phyloP scores from a whole-genome alignment of 2,797 vertebrate species.

The Nyctibius grandis region DNA sequence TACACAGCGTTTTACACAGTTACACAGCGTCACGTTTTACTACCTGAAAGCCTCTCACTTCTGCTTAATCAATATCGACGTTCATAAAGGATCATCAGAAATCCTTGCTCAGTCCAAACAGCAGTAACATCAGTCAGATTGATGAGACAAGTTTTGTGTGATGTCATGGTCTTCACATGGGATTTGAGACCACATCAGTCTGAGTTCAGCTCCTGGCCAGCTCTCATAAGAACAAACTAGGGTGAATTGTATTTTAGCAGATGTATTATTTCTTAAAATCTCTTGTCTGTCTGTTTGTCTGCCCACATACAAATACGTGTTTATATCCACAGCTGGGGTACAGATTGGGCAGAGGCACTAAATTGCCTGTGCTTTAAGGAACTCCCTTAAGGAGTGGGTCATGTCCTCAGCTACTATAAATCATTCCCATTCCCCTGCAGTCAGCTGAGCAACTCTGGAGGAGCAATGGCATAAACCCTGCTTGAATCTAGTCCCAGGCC shows the following conservation, averaged over 20 bases:
- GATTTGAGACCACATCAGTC: not conserved
- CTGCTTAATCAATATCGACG: accelerated
- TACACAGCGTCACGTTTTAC: not conserved
- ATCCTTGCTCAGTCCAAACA: not conserved
- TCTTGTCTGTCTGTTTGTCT: not conserved
- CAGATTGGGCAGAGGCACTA: not conserved
- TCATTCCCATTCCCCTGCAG: not conserved
- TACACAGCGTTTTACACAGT: not conserved
- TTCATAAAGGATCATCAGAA: not conserved
- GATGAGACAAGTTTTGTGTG: not conserved
- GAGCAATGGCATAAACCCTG: not conserved
- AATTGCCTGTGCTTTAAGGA: not conserved
- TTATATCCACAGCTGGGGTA: not conserved
- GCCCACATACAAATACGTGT: not conserved
- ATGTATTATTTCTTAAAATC: not conserved
- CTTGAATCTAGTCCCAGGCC: not conserved
- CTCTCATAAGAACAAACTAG: not conserved
- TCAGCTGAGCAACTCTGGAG: not conserved
- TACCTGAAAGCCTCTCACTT: not conserved
- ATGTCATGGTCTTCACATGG: not conserved
- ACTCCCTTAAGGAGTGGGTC: not conserved
- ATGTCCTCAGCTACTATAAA: not conserved
- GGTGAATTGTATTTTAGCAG: not conserved
- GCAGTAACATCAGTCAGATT: not conserved
- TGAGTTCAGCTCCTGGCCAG: not conserved